Conservation (phyloP, 2,888 invertebrate species). For the Rotaria socialis region DNA sequence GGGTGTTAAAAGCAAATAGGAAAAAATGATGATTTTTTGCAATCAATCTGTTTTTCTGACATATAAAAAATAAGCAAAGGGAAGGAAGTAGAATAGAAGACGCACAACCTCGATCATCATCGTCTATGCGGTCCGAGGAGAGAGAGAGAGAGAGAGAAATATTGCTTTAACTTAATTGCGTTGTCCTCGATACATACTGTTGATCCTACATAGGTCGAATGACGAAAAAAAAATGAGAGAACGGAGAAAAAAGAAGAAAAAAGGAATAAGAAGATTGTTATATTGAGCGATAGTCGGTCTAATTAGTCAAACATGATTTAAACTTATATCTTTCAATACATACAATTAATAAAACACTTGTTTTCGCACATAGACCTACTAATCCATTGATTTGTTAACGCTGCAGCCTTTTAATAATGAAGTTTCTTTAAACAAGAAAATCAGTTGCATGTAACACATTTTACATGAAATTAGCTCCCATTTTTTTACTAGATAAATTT, state of each 20-base stretch:
- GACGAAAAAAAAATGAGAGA: slow-evolving; percentile 10
- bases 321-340: neutral
- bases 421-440: neutral
- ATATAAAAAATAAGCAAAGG: neutral
- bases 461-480: neutral
- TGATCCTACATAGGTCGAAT: neutral
- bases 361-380: neutral
- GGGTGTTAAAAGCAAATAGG: neutral
- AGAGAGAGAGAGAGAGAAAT: slow-evolving; percentile 21
- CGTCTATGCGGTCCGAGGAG: neutral
- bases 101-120: neutral
- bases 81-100: slow-evolving; percentile 1
- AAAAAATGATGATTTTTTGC: neutral
- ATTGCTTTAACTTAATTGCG: slow-evolving; percentile 26
- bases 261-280: neutral
- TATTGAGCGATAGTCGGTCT: neutral
- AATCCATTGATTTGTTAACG: neutral
- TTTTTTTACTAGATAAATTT: neutral
- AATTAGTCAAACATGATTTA: neutral
- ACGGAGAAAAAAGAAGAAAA: neutral
- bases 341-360: neutral
- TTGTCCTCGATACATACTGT: slow-evolving; percentile 7
- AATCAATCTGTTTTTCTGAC: neutral
- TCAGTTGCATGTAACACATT: neutral
- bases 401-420: neutral